These are phyloP conservation scores for Anas platyrhynchos DNA, from an alignment of 2,113 vertebrate genomes.

Conservation along the genomic window DNA sequence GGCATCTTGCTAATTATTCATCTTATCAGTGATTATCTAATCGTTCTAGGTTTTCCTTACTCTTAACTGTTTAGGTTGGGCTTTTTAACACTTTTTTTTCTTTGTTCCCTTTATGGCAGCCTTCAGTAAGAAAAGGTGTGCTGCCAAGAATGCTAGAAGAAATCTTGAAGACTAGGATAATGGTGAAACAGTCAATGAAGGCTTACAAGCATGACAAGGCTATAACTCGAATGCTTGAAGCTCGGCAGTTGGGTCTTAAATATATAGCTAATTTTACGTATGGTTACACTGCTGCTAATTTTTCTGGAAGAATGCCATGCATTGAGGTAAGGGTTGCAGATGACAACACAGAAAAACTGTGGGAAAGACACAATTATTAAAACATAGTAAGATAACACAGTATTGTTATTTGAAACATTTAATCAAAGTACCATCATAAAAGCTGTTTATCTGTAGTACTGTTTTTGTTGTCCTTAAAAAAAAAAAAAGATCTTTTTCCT, in stretches of 20 bases:
- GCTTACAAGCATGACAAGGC: conserved; percentile 89
- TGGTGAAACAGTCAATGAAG: conserved; percentile 98
- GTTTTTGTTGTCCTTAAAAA: neutral
- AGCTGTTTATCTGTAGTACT: neutral
- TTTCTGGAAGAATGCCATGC: conserved; percentile 96
- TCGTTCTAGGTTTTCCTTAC: neutral
- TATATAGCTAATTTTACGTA: conserved; percentile 96
- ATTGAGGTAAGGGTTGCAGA: conserved; percentile 84
- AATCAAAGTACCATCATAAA: neutral
- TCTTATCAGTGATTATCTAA: neutral
- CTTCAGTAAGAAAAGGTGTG: conserved; percentile 92
- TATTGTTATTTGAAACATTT: neutral
- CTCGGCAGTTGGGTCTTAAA: conserved; percentile 96
- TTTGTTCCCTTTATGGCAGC: conserved; percentile 72
- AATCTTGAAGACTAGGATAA: conserved; percentile 93
- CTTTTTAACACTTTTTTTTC: neutral
- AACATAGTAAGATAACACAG: neutral
- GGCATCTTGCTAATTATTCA: neutral
- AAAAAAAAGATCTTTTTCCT: neutral
- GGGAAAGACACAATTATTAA: neutral
- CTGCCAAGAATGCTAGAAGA: conserved; percentile 96
- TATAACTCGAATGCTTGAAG: conserved; percentile 89
- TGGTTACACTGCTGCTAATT: conserved; percentile 93
- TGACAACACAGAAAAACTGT: neutral
- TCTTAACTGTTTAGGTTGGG: neutral